Evolutionary conservation across 2,113 vertebrate genomes (phyloP).

Genomic region (Melospiza georgiana): DNA sequence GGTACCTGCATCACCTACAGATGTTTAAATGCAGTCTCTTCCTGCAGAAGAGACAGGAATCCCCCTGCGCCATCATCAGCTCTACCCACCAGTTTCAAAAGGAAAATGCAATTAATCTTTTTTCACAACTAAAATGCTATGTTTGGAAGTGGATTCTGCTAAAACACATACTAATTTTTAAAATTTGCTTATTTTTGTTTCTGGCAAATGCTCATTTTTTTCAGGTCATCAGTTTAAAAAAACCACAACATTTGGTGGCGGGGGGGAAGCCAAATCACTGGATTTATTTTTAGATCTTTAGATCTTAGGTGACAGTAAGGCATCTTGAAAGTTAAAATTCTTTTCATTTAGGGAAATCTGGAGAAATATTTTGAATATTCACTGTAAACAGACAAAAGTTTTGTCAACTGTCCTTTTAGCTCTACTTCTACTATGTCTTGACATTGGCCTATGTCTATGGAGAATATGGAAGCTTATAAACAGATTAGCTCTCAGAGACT

Average conservation of each 20-base stretch:
- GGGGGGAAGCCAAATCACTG: neutral
- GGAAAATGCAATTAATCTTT: neutral
- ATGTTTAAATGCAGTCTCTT: neutral
- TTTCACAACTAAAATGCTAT: neutral
- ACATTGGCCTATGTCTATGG: neutral
- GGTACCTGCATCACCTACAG: neutral
- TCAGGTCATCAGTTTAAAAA: neutral
- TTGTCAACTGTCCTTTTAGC: neutral
- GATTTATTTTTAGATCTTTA: neutral
- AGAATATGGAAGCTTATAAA: slow-evolving; percentile 3
- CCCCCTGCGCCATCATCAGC: neutral
- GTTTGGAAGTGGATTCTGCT: neutral
- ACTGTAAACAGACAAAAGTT: neutral
- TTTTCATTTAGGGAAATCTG: neutral
- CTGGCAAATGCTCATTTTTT: neutral
- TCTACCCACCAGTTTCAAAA: neutral
- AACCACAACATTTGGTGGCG: neutral
- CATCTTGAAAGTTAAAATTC: neutral
- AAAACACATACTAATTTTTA: neutral
- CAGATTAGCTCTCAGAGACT: neutral
- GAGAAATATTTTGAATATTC: neutral
- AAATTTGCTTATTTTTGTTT: neutral
- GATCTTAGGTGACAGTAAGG: neutral
- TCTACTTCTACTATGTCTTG: neutral
- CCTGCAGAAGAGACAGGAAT: neutral